These are phyloP conservation scores for Myiozetetes cayanensis DNA, from an alignment of 2,113 vertebrate species.

Conservation along the genomic window DNA sequence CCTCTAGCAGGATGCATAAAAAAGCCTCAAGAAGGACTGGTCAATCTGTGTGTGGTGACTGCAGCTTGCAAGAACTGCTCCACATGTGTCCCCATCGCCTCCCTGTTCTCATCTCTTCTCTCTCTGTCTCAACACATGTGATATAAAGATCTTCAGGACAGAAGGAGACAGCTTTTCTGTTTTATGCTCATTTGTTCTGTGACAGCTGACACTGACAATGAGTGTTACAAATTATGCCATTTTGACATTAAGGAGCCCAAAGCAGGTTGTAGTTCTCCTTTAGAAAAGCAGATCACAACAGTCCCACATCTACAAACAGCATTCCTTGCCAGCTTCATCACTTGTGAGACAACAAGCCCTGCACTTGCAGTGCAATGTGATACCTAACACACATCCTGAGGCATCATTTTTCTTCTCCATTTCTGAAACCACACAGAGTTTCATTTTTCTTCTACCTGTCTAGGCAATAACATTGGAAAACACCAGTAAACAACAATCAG, in stretches of 20 bases:
- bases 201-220: not conserved
- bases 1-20: not conserved
- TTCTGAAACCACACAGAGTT: not conserved
- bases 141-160: not conserved
- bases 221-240: not conserved
- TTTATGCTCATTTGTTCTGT: not conserved
- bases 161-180: not conserved
- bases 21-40: not conserved
- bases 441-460: not conserved
- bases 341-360: not conserved
- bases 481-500: not conserved
- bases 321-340: not conserved
- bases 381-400: not conserved
- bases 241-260: not conserved
- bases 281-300: not conserved
- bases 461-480: not conserved
- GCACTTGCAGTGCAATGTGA: not conserved
- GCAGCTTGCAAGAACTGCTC: not conserved
- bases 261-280: not conserved
- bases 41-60: not conserved
- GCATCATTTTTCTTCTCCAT: not conserved
- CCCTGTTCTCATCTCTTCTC: not conserved
- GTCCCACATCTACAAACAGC: rapidly evolving
- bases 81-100: not conserved
- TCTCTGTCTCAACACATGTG: not conserved